phyloP scores from a whole-genome alignment of 2,113 vertebrate genomes.

The Stomatorhinus ivindoensis region DNA sequence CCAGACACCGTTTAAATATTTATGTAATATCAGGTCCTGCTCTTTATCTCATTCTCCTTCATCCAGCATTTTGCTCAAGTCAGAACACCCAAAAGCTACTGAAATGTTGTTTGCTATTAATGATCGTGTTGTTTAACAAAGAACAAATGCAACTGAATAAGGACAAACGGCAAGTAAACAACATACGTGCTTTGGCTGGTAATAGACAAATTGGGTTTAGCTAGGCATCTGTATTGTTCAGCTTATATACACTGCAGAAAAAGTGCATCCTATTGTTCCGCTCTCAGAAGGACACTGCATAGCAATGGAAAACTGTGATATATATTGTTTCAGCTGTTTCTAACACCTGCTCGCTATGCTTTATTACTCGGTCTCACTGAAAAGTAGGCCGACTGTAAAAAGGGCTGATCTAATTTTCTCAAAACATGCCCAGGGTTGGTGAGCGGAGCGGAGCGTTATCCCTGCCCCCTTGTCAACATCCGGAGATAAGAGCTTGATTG shows the following conservation, averaged over 20 bases:
- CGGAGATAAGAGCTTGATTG: neutral
- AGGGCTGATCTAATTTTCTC: neutral
- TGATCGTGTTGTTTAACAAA: neutral
- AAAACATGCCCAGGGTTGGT: neutral
- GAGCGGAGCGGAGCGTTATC: neutral
- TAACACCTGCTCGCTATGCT: neutral
- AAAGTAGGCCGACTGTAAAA: neutral
- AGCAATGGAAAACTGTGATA: neutral
- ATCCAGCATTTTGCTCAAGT: neutral
- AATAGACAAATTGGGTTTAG: neutral
- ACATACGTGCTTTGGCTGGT: neutral
- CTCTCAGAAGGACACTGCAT: neutral
- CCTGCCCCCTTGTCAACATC: neutral
- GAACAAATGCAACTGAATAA: neutral
- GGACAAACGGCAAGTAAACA: neutral
- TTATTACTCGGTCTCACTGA: neutral
- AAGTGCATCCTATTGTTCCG: neutral
- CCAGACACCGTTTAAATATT: neutral
- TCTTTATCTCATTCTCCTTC: neutral
- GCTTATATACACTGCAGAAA: neutral
- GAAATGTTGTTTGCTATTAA: neutral
- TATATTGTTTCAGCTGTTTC: neutral
- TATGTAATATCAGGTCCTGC: neutral
- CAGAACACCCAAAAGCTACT: neutral
- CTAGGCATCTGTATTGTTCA: neutral